These are phyloP conservation scores for Pampus argenteus DNA, from an alignment of 2,797 vertebrate genomes.

Conservation along the genomic window DNA sequence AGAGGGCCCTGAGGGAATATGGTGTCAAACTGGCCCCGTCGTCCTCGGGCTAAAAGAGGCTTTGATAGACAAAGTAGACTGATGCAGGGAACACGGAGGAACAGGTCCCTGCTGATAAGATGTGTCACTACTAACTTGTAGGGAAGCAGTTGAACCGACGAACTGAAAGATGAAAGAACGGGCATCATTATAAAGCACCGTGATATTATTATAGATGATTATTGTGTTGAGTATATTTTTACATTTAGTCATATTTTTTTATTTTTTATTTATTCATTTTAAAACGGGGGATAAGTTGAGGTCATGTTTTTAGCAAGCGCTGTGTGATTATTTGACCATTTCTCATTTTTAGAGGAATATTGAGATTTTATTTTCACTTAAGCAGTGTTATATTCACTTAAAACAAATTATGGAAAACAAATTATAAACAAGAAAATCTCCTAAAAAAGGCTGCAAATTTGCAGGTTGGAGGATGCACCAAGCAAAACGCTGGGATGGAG, in stretches of 20 bases:
- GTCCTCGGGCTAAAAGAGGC: constrained; percentile 73
- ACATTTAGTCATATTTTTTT: not conserved
- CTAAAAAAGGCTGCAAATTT: not conserved
- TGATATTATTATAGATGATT: too few relatives aligned
- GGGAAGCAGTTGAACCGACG: constrained; percentile 32
- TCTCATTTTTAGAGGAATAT: too few relatives aligned
- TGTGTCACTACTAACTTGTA: constrained; percentile 76
- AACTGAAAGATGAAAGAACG: not conserved
- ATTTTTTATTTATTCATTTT: not conserved
- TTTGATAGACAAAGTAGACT: constrained; percentile 79
- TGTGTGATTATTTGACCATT: not conserved
- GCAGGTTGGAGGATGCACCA: not conserved
- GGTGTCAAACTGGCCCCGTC: constrained; percentile 62
- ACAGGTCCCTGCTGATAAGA: constrained; percentile 73
- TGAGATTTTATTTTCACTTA: not conserved
- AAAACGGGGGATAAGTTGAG: too few relatives aligned
- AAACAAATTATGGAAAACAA: not conserved
- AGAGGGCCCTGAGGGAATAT: constrained; percentile 63
- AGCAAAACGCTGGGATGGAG: not conserved
- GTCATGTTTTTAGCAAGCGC: not conserved
- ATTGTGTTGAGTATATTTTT: not conserved
- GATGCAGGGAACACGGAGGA: constrained; percentile 52
- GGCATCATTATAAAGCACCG: too few relatives aligned
- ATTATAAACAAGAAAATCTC: not conserved
- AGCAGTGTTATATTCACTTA: not conserved